Evolutionary conservation across 64 coral and sea anemone genomes (phyloP).

Genomic region (Actinia equina): DNA sequence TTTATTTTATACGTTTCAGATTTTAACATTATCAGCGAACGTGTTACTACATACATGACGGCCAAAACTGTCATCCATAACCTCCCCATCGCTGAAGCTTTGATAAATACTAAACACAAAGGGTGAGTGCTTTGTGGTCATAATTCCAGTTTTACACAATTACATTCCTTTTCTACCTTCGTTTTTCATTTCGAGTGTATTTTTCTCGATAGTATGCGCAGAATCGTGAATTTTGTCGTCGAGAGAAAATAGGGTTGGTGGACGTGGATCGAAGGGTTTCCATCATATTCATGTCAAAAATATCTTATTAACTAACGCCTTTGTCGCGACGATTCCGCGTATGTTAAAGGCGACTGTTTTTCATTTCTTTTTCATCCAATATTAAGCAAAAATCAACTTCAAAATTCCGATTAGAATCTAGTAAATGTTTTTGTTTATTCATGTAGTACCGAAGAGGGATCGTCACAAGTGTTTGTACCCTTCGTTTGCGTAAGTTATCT

Average conservation of each 20-base stretch:
- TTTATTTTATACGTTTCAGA: constrained; percentile 30
- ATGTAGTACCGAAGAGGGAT: constrained; percentile 81
- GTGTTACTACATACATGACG: constrained; percentile 73
- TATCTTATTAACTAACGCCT: too few relatives aligned
- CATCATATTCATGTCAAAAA: too few relatives aligned
- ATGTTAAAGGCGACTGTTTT: neutral
- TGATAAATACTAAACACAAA: constrained; percentile 89
- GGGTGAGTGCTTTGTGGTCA: constrained; percentile 34
- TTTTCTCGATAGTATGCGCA: too few relatives aligned
- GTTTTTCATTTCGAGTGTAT: too few relatives aligned
- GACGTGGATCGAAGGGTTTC: too few relatives aligned
- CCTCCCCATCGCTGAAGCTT: constrained; percentile 90
- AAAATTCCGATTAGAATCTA: too few relatives aligned
- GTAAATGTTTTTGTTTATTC: too few relatives aligned
- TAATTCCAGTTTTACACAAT: too few relatives aligned
- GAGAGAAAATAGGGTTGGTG: too few relatives aligned
- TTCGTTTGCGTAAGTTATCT: constrained; percentile 90
- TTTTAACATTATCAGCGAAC: constrained; percentile 79
- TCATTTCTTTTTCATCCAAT: neutral
- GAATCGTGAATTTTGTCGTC: too few relatives aligned
- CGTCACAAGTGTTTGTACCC: constrained; percentile 87
- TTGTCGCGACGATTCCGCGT: too few relatives aligned
- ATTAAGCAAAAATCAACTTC: neutral
- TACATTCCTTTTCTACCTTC: too few relatives aligned
- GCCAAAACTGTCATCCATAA: constrained; percentile 64